These are phyloP conservation scores for Perognathus longimembris DNA, from an alignment of 2,113 vertebrate species.

Conservation along the genomic window DNA sequence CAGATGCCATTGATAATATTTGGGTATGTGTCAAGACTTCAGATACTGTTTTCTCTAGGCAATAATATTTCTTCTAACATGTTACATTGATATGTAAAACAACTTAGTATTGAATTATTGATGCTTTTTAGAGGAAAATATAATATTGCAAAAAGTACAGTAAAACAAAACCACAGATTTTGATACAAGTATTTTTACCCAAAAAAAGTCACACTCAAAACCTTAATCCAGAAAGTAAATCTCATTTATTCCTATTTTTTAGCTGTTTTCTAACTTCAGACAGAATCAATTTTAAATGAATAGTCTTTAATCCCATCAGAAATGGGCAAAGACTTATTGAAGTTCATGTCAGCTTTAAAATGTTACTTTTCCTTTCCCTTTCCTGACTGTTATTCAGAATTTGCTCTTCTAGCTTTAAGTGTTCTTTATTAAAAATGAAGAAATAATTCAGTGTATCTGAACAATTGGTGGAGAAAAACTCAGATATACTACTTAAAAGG, in stretches of 20 bases:
- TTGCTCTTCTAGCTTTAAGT: constrained; percentile 4
- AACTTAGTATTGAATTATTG: constrained; percentile 53
- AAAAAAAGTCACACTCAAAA: neutral
- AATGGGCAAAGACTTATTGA: neutral
- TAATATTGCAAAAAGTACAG: constrained; percentile 28
- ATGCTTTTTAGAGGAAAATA: constrained; percentile 41
- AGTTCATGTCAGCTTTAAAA: neutral
- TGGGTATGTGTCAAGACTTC: constrained; percentile 31
- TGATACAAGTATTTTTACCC: constrained; percentile 34
- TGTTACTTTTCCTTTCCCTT: neutral
- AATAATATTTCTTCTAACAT: constrained; percentile 40
- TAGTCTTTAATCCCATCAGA: neutral
- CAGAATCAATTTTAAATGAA: constrained; percentile 27
- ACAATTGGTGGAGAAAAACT: constrained; percentile 22
- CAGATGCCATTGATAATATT: neutral
- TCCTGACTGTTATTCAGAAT: constrained; percentile 6
- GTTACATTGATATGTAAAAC: constrained; percentile 48
- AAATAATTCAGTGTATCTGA: constrained; percentile 20
- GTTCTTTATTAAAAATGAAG: constrained; percentile 42
- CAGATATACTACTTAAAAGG: too few species aligned
- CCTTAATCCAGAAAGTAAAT: constrained; percentile 41
- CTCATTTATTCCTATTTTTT: constrained; percentile 7
- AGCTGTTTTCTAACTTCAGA: constrained; percentile 13
- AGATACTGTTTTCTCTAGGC: constrained; percentile 37
- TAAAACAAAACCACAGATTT: neutral